Evolutionary conservation across 2,797 vertebrate species (phyloP), one percentile per base, ranked within the genome.

Genomic region (Pelodytes ibericus): DNA sequence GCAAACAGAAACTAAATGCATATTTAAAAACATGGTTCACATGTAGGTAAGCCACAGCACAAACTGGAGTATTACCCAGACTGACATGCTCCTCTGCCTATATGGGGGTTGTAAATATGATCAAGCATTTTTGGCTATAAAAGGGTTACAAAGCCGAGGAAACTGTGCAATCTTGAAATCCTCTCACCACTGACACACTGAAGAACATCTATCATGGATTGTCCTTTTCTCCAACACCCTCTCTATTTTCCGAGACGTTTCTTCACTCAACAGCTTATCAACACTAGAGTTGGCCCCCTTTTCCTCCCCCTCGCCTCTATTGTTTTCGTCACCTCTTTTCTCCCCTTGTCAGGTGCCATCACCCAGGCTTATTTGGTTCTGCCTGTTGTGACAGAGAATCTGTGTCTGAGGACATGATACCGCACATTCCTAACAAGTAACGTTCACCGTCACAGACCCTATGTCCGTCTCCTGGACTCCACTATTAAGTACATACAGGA

Each of bases 201-300:
- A 20, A 59, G 33, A 60, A 60, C 22, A 51, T 60, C 63, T 22
- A 24, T 29, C 24, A 16, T 60, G 58, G 25, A 57, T 49, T 18
- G 5, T 75, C 49, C 61, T 29, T 53, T 39, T 51, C 39, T 26
- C 64, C 33, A 22, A 31, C 39, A 68, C 53, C n/a, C 16, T 31
- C 27, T 75, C 36, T 61, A 65, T 61, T 51, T 71, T 47, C 39
- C 22, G 58, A 70, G 49, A 63, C 31, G 22, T 67, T 36, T 27
- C 61, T 24, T 81, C 75, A 72, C 36, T 81, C 59, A 24, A 26
- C 80, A 60, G 8, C 16, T 53, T 83, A 66, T 80, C 79, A 72
- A 0, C 82, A 71, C 67, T 16, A 7, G 6, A 71, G 33, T 2
- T 20, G 5, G 20, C 72, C 29, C 73, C 57, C 20, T n/a, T n/a